Base-by-base conservation (phyloP, 2,797 vertebrate genomes). In the Selene dorsalis region DNA sequence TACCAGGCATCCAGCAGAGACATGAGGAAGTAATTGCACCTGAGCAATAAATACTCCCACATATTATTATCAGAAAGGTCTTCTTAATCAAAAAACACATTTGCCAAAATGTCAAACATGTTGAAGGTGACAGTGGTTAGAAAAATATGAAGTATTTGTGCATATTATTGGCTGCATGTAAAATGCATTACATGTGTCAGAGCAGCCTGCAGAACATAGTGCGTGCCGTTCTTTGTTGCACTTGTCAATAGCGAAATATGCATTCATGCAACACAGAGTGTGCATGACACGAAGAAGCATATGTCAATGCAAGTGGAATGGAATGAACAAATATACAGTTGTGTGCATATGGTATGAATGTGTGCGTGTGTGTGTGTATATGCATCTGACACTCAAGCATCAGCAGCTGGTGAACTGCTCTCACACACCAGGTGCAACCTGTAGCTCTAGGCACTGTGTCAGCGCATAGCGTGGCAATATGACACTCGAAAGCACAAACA, bases 401-500 rank as follows among this genome's bases (percentile, higher is more conserved):
- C 91, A 91, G 92, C 94, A 94, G 94, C 94, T 94, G 94, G 92
- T 85, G 87, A 90, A 90, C 79, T 80, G 87, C 87, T 92, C 84
- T 93, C 88, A 91, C 92, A 94, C 92, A 85, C 93, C 93, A 94
- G 94, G 94, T 94, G 94, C 84, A 78, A 93, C 93, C 91, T 92
- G 83, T 90, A 90, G 91, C 91, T 88, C 52, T 64, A 88, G 82
- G 93, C 87, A 76, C 92, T 90, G 91, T 82, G 89, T 95, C 94
- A 94, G 93, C 94, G 89, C 90, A 94, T 91, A 91, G 81, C 79
- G 30, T 41, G 39, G 93, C 90, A 95, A 94, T 76, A 86, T 88
- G 93, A 95, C 90, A 92, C 92, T 84, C 48, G 48, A 50, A 73
- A 88, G 85, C 87, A 59, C 75, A 59, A 63, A 81, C 74, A 45